Evolutionary conservation across 1,140 invertebrate species (phyloP), one percentile per base, ranked within the genome.

Genomic region (Steinernema feltiae): DNA sequence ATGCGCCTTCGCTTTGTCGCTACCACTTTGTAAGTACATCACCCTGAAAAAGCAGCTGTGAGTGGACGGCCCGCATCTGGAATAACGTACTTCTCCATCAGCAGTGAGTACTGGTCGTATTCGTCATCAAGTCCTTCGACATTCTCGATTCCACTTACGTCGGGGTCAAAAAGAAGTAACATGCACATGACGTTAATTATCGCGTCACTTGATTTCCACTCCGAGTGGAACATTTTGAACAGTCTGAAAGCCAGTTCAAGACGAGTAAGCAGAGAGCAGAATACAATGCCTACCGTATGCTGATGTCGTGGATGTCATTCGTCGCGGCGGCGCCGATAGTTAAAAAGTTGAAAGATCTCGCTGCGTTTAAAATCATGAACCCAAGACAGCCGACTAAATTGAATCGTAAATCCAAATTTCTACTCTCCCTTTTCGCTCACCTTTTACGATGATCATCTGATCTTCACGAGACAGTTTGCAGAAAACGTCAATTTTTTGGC

Each of bases 211-310:
- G 53, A 63, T 21, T 63, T 63, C 53, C 53, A 63, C 24, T 63
- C 53, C 53, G 53, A 63, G 53, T 63, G 53, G 53, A 63, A 63
- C 53, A 63, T 63, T 21, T 63, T 63, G 53, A 63, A 63, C 12
- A 63, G 53, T 21, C 24, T 63, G 24, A n/a, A 46, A 46, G n/a
- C 7, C 7, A n/a, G n/a, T 46, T 12, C 41, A n/a, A n/a, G 7
- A 46, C 7, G 7, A 12, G 41, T 7, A 12, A 7, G 7, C 7
- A 46, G n/a, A 12, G 41, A 12, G 41, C n/a, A n/a, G 41, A 46
- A n/a, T 46, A 12, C n/a, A 7, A 12, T 7, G 41, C 41, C 41
- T 46, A 46, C 41, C n/a, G 7, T 7, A 63, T 63, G 53, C 53
- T 63, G 53, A 63, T 63, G 53, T 63, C 53, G 53, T 63, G 53